Evolutionary conservation across 1,140 invertebrate species (phyloP), one percentile per base, ranked within the genome.

Genomic region (Drosophila pseudoobscura): DNA sequence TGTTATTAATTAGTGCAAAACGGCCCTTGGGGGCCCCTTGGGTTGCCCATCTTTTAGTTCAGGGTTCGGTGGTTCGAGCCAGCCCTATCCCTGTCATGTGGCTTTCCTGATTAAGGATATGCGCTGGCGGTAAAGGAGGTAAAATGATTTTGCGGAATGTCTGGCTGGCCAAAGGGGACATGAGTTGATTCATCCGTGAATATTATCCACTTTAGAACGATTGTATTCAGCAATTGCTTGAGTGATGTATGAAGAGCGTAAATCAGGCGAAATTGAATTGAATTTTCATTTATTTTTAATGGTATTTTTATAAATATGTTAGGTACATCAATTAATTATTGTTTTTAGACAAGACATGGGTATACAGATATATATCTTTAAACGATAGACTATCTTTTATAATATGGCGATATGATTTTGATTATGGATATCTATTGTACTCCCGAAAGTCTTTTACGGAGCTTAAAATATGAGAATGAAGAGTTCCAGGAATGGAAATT

Each of bases 1-100:
- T 78, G 78, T 87, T 87, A 87, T 87, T 87, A 87, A 87, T 87
- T 87, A 87, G 84, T 83, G 83, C 78, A 87, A 87, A 87, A 87
- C 72, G 83, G 83, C 79, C 83, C 83, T 87, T 71, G 83, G 83
- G 82, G 83, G 62, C 62, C 72, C 71, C 57, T 70, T 56, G 22
- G 65, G 50, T 69, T 50, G 74, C 51, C 62, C 55, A 69, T 69
- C 63, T 24, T 54, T 47, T 31, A 52, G 31, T 41, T 24, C 41
- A 45, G 58, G 46, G 69, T 57, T 59, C 41, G 43, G 31, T 51
- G 45, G 29, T 26, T 39, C 22, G 31, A 44, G 2, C 65, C 52
- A 54, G 45, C 44, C 51, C 59, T 31, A 46, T 29, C 17, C 55
- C 51, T 17, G 50, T 77, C 79, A 51, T 78, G 57, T 77, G 79